These are phyloP conservation scores for Oceanodroma tethys DNA, from an alignment of 2,113 vertebrate species.

Conservation along the genomic window DNA sequence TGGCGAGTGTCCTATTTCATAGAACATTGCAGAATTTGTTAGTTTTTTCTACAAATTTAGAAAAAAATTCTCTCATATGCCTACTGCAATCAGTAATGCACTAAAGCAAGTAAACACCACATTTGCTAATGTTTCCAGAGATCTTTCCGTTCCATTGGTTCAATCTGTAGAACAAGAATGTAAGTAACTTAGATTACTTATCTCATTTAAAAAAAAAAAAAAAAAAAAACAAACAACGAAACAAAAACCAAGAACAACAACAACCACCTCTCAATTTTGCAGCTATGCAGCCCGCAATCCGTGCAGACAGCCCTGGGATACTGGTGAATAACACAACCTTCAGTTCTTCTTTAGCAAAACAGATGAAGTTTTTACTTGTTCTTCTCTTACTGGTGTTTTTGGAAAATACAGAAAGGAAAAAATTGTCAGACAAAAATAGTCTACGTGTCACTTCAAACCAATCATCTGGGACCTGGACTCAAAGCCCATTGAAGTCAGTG, in stretches of 20 bases:
- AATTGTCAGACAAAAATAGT: slow-evolving; percentile 21
- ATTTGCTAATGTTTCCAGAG: background rate
- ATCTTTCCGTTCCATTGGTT: background rate
- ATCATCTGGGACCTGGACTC: background rate
- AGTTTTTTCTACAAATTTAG: slow-evolving; percentile 1
- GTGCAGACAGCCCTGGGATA: background rate
- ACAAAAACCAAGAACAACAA: no score
- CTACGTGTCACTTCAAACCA: slow-evolving; percentile 30
- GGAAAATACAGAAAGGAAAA: slow-evolving; percentile 34
- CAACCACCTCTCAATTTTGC: background rate
- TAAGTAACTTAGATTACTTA: background rate
- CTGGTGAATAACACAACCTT: background rate
- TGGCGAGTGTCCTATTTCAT: background rate
- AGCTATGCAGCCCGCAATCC: background rate
- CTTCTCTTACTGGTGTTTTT: slow-evolving; percentile 26
- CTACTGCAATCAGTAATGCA: background rate
- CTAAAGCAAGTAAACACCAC: background rate
- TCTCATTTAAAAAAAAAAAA: background rate
- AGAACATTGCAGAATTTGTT: background rate
- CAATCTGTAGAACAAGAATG: background rate
- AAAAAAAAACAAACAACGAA: no score
- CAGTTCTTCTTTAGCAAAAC: slow-evolving; percentile 12
- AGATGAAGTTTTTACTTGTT: slow-evolving; percentile 20
- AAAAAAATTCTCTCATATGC: background rate
- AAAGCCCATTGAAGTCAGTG: slow-evolving; percentile 19